Base-by-base conservation (phyloP, 2,888 invertebrate genomes). In the Venusia cambrica region DNA sequence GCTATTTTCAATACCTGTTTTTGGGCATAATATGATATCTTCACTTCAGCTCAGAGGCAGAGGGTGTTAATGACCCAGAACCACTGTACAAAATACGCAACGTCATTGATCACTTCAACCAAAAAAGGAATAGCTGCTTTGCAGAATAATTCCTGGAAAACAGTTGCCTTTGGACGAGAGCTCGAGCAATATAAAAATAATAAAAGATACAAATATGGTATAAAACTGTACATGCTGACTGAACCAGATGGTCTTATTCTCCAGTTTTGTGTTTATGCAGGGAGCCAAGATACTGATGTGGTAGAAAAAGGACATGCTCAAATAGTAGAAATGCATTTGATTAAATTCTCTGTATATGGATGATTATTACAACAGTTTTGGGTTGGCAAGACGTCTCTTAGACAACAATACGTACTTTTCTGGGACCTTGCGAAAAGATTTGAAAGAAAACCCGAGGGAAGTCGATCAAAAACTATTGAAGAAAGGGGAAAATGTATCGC, bases 71-170 rank as follows among this genome's bases (percentile, higher is more conserved):
- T 63, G 31, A 45, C 36, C n/a, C n/a, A n/a, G 29, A 55, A 43
- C 26, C 25, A 51, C 3, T 45, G 24, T 39, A 26, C 25, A 48
- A 45, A 21, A 33, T 48, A 24, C 32, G 38, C 22, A 42, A 34
- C 25, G 4, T 51, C 17, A 36, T 72, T 24, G 50, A 65, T 35
- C 57, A 59, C 48, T 70, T 72, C 49, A 63, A 60, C 44, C 40
- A 51, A 11, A 59, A 42, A 20, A 53, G 51, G 46, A 21, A 28
- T 5, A 32, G 24, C 18, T 44, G 42, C 22, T 55, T n/a, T n/a
- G n/a, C n/a, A n/a, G n/a, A n/a, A 51, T 22, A 51, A 51, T n/a
- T 36, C 52, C 55, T 10, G 37, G 14, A 4, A 24, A 14, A 42
- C 20, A 51, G 31, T 30, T 53, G 21, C 35, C 40, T 8, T 17